These are phyloP conservation scores for Noctua janthe DNA, from an alignment of 2,888 invertebrate genomes.

Conservation along the genomic window DNA sequence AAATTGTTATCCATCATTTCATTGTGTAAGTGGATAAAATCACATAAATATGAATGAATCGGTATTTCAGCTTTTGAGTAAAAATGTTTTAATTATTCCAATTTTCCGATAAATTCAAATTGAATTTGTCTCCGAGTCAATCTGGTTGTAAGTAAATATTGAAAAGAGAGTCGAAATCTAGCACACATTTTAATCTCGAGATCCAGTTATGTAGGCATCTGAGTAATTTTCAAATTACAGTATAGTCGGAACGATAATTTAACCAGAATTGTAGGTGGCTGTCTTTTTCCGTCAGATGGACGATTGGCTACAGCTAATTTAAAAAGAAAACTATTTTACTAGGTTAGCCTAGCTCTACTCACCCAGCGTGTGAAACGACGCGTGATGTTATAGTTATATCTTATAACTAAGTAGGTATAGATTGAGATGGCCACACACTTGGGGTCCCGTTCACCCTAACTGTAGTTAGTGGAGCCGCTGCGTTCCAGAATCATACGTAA, in stretches of 20 bases:
- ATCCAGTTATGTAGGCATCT: too few species aligned
- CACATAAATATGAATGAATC: too few species aligned
- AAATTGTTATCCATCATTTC: neutral
- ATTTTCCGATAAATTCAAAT: neutral
- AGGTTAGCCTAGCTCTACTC: conserved; percentile 15
- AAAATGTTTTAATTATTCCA: neutral
- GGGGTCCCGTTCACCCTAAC: conserved; percentile 49
- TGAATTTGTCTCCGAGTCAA: neutral
- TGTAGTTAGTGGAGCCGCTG: conserved; percentile 45
- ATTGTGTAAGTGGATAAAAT: neutral
- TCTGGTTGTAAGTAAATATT: neutral
- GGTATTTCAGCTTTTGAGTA: neutral
- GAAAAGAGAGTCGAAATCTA: neutral
- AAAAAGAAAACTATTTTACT: conserved; percentile 20
- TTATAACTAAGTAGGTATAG: conserved; percentile 32
- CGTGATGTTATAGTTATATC: conserved; percentile 26
- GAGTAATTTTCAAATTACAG: neutral
- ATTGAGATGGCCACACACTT: conserved; percentile 47
- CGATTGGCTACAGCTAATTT: neutral
- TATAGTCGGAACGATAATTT: neutral
- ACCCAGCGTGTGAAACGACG: conserved; percentile 8
- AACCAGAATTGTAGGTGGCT: neutral
- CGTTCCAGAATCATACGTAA: conserved; percentile 64
- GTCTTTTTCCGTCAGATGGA: neutral
- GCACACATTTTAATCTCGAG: neutral